Base-by-base conservation (phyloP, 2,797 vertebrate species). In the Coluber constrictor region DNA sequence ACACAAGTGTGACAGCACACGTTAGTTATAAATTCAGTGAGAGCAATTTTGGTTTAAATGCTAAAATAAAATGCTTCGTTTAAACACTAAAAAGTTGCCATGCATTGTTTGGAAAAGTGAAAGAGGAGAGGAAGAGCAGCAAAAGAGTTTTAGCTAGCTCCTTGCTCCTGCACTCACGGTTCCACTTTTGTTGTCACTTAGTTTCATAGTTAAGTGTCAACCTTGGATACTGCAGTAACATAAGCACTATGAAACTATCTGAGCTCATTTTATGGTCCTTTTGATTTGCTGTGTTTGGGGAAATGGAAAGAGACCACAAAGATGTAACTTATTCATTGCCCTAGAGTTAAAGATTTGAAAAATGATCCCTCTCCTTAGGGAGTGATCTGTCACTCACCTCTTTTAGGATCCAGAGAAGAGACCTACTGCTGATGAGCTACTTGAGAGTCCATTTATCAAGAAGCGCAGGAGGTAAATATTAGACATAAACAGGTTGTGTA, bases 371-470 rank as follows among this genome's bases (percentile, higher is more conserved):
- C 95, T 96, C 90, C 86, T 92, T 32, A 90, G 89, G 91, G 83
- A 95, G 70, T 95, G 91, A 96, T 83, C 79, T 94, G 43, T 56
- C 95, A 90, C 96, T 96, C 86, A 3, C 93, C 93, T 97, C 74
- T 97, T 95, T 63, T 91, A 99, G 99, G 99, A 99, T 97, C 99
- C 99, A 94, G 98, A 98, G 94, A 99, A 98, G 96, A 98, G 99
- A 96, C 99, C 99, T 32, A 99, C 98, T 66, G 97, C 98, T 83
- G 98, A 99, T 79, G 98, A 99, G 95, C 97, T 99, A 95, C 97
- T 99, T 92, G 98, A 98, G 92, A 98, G 97, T 86, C 98, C 98
- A 3, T 94, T 99, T 92, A 98, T 99, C 95, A 98, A 98, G 95
- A 98, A 96, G 95, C 96, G 97, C 93, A 98, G 98, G 96, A 98